Percentiles rank a stretch among this genome's conserved stretches.
phyloP scores from a whole-genome alignment of 2,113 vertebrate species.

The Indicator indicator region DNA sequence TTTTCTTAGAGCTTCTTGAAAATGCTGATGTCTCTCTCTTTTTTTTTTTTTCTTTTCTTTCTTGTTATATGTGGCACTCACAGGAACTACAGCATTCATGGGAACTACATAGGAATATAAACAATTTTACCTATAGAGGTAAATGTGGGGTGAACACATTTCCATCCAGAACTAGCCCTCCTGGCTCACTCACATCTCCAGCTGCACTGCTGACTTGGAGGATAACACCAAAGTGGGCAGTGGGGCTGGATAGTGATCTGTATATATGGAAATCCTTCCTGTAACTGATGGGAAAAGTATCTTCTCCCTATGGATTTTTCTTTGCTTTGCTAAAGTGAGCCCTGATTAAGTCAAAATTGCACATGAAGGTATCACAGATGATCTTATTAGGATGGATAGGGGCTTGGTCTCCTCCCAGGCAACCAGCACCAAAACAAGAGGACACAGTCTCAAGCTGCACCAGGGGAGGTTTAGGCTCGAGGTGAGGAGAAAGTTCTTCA shows the following conservation, averaged over 20 bases:
- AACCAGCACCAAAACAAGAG: no score
- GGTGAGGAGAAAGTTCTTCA: no score
- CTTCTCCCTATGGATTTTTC: not conserved
- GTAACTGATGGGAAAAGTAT: not conserved
- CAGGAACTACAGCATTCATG: not conserved
- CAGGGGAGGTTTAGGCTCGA: no score
- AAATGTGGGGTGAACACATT: not conserved
- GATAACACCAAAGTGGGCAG: not conserved
- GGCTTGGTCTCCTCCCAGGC: no score
- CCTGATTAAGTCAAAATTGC: not conserved
- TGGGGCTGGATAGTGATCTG: not conserved
- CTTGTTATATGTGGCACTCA: not conserved
- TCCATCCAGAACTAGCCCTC: not conserved
- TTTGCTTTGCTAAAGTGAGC: not conserved
- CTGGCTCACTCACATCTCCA: not conserved
- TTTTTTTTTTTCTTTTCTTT: not conserved
- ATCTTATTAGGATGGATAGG: not conserved
- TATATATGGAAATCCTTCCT: not conserved
- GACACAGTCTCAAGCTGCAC: no score
- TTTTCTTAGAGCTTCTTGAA: not conserved
- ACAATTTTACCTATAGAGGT: not conserved
- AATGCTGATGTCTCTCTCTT: not conserved
- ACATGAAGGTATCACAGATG: not conserved
- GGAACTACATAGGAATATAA: not conserved
- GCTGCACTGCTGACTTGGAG: not conserved